Evolutionary conservation across 2,888 invertebrate species (phyloP), one percentile per base, ranked within the genome.

Genomic region (Pseudococcus viburni): DNA sequence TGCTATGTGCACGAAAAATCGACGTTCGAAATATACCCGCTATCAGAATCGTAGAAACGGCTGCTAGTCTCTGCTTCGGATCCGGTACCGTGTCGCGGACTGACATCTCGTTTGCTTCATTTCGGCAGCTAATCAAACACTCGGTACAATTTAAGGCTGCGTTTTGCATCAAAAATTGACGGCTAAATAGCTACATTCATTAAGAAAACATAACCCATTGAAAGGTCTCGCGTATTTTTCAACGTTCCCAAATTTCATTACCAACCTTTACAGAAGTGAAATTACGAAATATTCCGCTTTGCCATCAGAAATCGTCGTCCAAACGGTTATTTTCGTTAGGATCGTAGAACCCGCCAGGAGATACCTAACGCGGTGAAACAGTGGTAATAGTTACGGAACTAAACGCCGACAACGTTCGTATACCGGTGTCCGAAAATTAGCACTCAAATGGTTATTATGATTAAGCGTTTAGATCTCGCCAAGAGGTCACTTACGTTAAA

Each of bases 141-240:
- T 6, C 19, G n/a, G 12, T 55, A 55, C 55, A 17, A 55, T 55
- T 55, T 55, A 68, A 12, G 15, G 73, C 73, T 73, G 39, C 73
- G 39, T 7, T 73, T 73, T 26, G 73, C 73, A 33, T 73, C 73
- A 73, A 73, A 73, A 73, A 73, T 73, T 39, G 39, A 73, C 73
- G 73, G 59, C 39, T 73, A 73, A 73, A 73, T 73, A 39, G 73
- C 39, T 73, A 73, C 33, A 73, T 73, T 73, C 39, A 33, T 73
- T 73, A 73, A 17, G 73, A 15, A 33, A 73, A 73, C 39, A 73
- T 73, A 33, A 73, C 33, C 15, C 7, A 12, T 12, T 15, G 15
- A 17, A 73, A 39, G 73, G 39, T 73, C 73, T 73, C 33, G 19
- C 4, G 33, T 73, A 26, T 33, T 73, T 15, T 73, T 73, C 73